A percentile compares a stretch with the other conserved stretches of the same genome.
These are phyloP conservation scores for Pinctada fucata DNA, from an alignment of 2,888 invertebrate genomes.

Conservation along the genomic window DNA sequence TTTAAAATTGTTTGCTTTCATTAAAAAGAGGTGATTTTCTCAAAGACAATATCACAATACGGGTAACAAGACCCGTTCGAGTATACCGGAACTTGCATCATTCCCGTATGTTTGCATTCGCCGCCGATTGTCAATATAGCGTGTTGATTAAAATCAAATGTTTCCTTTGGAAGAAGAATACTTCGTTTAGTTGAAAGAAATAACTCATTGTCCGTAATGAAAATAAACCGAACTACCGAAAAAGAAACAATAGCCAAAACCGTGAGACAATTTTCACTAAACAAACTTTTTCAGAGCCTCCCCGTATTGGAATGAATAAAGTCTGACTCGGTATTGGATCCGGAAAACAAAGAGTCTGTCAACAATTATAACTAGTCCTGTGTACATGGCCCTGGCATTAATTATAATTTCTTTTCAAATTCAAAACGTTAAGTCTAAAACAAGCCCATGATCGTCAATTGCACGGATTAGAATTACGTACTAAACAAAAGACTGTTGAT, in stretches of 20 bases:
- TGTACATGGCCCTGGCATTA: background rate
- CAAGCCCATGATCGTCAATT: background rate
- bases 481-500: too few relatives aligned
- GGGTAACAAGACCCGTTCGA: background rate
- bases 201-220: constrained; percentile 24
- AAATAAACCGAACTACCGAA: constrained; percentile 18
- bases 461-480: too few relatives aligned
- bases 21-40: constrained; percentile 24
- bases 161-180: constrained; percentile 24
- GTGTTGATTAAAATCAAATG: constrained; percentile 41
- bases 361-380: background rate
- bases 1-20: constrained; percentile 31
- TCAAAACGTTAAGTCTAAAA: background rate
- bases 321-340: background rate
- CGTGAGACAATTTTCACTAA: constrained; percentile 23
- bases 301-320: background rate
- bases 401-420: constrained; percentile 1
- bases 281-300: background rate
- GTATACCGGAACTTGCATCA: constrained; percentile 37
- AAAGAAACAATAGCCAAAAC: constrained; percentile 11
- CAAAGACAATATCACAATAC: constrained; percentile 17
- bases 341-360: background rate
- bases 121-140: constrained; percentile 25
- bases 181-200: constrained; percentile 26
- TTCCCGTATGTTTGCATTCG: constrained; percentile 28